A percentile compares a stretch with the other conserved stretches of the same genome.
These are phyloP conservation scores for Jaculus jaculus DNA, from an alignment of 2,113 vertebrate genomes.

Conservation along the genomic window DNA sequence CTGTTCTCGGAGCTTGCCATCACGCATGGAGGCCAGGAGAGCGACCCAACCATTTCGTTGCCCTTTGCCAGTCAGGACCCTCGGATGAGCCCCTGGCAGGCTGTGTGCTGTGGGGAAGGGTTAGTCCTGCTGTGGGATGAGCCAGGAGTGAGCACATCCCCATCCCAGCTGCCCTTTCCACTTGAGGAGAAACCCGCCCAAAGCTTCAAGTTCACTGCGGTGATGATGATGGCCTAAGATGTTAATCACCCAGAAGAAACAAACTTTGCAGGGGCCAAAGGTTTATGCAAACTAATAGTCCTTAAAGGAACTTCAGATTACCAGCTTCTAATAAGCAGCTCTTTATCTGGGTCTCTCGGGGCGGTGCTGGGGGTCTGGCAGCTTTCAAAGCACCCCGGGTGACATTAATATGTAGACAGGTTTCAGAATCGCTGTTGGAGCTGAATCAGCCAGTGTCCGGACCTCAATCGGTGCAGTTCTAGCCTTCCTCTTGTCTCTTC, in stretches of 20 bases:
- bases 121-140: neutral
- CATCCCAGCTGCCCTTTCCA: neutral
- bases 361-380: neutral
- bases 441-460: slow-evolving; percentile 5
- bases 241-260: slow-evolving; percentile 7
- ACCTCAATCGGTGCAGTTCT: neutral
- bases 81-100: neutral
- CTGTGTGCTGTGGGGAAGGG: neutral
- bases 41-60: neutral
- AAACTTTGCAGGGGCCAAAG: neutral
- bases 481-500: neutral
- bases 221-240: slow-evolving; percentile 7
- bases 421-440: neutral
- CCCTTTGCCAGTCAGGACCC: no score
- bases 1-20: neutral
- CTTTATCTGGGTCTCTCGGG: neutral
- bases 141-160: neutral
- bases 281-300: slow-evolving; percentile 20
- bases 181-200: slow-evolving; percentile 6
- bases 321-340: neutral
- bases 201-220: neutral
- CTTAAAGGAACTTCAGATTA: slow-evolving; percentile 1
- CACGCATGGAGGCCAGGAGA: neutral
- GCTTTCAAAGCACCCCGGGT: neutral
- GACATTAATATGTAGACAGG: neutral